Conservation (phyloP, 2,113 vertebrate genomes). For the Chlamydotis undulata region DNA sequence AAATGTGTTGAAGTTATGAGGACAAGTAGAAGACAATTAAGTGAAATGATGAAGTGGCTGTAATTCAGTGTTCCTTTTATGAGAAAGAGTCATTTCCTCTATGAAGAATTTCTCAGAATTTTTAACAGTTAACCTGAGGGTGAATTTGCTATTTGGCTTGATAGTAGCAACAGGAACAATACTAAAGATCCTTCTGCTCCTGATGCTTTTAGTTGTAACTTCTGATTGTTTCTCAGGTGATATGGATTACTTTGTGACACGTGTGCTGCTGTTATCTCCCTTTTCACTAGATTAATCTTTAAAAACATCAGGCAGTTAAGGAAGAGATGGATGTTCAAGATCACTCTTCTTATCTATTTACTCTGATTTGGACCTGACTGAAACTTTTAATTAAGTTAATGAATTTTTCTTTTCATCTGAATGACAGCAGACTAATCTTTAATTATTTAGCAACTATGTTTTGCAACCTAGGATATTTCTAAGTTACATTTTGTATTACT, state of each 20-base stretch:
- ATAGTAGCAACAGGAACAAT: neutral
- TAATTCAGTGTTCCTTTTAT: neutral
- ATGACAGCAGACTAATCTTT: neutral
- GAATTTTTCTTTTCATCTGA: neutral
- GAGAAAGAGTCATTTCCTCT: neutral
- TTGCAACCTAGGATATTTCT: neutral
- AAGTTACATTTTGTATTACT: neutral
- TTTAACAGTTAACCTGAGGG: neutral
- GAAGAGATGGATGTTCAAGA: neutral
- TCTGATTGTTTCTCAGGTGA: neutral
- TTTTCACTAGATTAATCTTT: neutral
- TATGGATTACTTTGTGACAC: neutral
- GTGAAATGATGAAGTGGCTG: neutral
- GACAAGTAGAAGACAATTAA: neutral
- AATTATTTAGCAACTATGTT: neutral
- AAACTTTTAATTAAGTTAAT: neutral
- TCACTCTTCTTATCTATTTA: neutral
- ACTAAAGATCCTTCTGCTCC: neutral
- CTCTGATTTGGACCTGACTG: neutral
- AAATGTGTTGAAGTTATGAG: neutral
- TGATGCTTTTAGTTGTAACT: neutral
- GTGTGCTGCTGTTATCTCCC: neutral
- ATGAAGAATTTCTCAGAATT: neutral
- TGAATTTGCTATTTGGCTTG: neutral
- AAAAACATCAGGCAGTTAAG: neutral